Conservation (phyloP, 2,888 invertebrate species). For the Acanthosepion lycidas region DNA sequence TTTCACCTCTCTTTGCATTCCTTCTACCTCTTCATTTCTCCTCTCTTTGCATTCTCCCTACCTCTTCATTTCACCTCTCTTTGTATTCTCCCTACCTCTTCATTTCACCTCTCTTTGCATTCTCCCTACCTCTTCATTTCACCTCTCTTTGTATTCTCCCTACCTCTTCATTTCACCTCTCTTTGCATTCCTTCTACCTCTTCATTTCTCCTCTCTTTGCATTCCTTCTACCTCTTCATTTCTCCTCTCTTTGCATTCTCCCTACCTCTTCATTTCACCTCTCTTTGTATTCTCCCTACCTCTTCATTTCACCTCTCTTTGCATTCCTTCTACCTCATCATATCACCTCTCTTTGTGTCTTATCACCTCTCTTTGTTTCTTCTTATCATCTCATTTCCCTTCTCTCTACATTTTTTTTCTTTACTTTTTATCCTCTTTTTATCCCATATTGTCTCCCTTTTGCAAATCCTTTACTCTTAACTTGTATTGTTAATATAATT, state of each 20-base stretch:
- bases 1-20: not conserved
- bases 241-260: not conserved
- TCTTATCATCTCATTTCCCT: not conserved
- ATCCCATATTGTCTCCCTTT: not conserved
- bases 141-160: not conserved
- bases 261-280: rapidly evolving
- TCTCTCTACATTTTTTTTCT: not conserved
- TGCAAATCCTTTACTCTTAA: not conserved
- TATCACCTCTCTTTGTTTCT: not conserved
- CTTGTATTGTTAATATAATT: not conserved
- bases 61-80: not conserved
- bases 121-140: rapidly evolving
- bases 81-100: not conserved
- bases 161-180: too few relatives aligned
- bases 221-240: not conserved
- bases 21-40: rapidly evolving
- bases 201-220: not conserved
- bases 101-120: too few relatives aligned
- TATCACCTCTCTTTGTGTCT: not conserved
- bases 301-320: too few relatives aligned
- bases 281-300: not conserved
- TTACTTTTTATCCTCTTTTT: not conserved
- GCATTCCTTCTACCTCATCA: rapidly evolving
- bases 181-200: rapidly evolving
- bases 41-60: not conserved